These are phyloP conservation scores for Sesia bembeciformis DNA, from an alignment of 2,888 invertebrate genomes.

Conservation along the genomic window DNA sequence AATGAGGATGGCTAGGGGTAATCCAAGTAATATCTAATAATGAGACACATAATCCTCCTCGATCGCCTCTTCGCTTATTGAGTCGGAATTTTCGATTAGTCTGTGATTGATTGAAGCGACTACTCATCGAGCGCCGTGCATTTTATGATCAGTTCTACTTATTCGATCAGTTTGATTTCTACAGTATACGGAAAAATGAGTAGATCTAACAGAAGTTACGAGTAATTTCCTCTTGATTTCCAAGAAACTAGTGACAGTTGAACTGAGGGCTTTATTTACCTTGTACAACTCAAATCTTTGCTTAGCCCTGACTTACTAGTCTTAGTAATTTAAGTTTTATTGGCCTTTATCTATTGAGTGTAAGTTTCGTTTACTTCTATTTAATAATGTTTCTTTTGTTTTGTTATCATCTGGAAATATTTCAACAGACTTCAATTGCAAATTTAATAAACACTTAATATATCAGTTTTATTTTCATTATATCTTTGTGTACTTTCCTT, in stretches of 20 bases:
- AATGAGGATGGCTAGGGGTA: slow-evolving; percentile 27
- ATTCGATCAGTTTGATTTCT: slow-evolving; percentile 33
- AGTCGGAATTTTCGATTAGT: slow-evolving; percentile 70
- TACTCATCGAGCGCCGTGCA: slow-evolving; percentile 53
- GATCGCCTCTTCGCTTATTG: slow-evolving; percentile 57
- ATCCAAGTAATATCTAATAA: slow-evolving; percentile 60
- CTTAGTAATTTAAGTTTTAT: too few species aligned
- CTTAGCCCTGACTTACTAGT: neutral
- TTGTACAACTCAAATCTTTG: neutral
- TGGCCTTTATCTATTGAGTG: too few species aligned
- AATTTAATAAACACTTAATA: too few species aligned
- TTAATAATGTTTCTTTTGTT: too few species aligned
- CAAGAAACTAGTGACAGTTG: neutral
- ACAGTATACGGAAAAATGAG: slow-evolving; percentile 31
- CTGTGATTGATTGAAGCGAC: slow-evolving; percentile 69
- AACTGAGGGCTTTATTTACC: neutral
- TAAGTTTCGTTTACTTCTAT: too few species aligned
- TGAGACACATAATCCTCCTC: slow-evolving; percentile 60
- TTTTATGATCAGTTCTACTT: slow-evolving; percentile 66
- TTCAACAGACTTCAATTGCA: too few species aligned
- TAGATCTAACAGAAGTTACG: slow-evolving; percentile 11
- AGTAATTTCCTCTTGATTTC: neutral
- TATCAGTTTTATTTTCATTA: too few species aligned
- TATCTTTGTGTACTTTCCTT: too few species aligned
- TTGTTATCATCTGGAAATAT: too few species aligned